Percentiles rank a stretch among this genome's conserved stretches.
Evolutionary conservation across 1,140 invertebrate genomes (phyloP).

Genomic region (Nasonia giraulti): DNA sequence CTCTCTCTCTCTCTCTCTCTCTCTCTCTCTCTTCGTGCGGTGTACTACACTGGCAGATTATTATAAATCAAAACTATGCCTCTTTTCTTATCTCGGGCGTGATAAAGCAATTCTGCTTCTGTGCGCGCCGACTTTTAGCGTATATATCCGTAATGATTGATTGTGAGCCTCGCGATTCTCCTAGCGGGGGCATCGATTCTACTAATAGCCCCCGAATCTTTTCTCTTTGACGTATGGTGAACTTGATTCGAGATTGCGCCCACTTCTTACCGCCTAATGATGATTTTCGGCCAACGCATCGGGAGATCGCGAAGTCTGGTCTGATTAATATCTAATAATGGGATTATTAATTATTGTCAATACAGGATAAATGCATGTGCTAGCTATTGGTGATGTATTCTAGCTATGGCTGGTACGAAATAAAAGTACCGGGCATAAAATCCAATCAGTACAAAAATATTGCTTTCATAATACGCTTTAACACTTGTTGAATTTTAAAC

Average conservation of each 20-base stretch:
- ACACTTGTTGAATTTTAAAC: too few species aligned
- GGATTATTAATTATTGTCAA: too few species aligned
- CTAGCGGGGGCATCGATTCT: neutral
- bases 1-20: too few species aligned
- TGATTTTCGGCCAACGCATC: neutral
- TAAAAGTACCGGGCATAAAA: too few species aligned
- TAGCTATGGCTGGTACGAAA: too few species aligned
- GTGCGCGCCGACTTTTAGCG: neutral
- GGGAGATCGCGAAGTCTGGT: neutral
- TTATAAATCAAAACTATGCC: conserved; percentile 8
- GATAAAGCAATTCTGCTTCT: neutral
- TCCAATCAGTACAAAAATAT: too few species aligned
- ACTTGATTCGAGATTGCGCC: conserved; percentile 4
- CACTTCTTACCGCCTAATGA: neutral
- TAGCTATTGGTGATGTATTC: too few species aligned
- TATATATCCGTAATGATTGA: conserved; percentile 8
- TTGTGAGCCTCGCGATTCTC: neutral
- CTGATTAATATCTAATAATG: neutral
- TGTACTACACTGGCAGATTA: neutral
- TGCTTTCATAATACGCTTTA: too few species aligned
- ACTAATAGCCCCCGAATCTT: conserved; percentile 27
- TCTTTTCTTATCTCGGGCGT: conserved; percentile 11
- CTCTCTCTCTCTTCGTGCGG: too few species aligned
- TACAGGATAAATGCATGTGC: too few species aligned
- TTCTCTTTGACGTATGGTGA: conserved; percentile 1